Evolutionary conservation across 2,113 vertebrate genomes (phyloP).

Genomic region (Camelus dromedarius): DNA sequence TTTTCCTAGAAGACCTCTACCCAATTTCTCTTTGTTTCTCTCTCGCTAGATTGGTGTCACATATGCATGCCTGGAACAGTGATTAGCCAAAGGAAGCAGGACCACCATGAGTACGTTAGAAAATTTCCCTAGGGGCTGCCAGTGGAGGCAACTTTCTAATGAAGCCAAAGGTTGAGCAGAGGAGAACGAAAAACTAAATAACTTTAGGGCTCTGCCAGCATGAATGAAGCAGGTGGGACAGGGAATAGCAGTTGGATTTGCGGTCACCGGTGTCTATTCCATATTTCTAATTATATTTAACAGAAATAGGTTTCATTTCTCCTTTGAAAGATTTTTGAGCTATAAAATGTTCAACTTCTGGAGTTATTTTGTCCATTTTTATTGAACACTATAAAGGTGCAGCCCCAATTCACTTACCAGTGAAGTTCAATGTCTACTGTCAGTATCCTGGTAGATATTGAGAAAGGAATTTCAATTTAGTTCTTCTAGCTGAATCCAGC

Average conservation of each 20-base stretch:
- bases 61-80: neutral
- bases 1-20: neutral
- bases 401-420: neutral
- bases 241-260: neutral
- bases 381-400: neutral
- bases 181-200: neutral
- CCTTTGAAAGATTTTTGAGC: conserved; percentile 12
- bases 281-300: conserved; percentile 27
- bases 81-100: neutral
- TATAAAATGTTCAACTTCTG: neutral
- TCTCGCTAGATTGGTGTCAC: neutral
- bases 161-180: neutral
- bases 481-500: neutral
- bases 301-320: neutral
- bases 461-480: neutral
- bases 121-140: neutral
- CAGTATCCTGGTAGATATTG: neutral
- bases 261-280: neutral
- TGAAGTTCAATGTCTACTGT: neutral
- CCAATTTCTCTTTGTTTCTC: neutral
- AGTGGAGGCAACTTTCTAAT: neutral
- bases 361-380: neutral
- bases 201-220: neutral
- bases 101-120: neutral
- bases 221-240: neutral